Evolutionary conservation across 2,888 invertebrate species (phyloP).

Genomic region (Melangyna quadrimaculata): DNA sequence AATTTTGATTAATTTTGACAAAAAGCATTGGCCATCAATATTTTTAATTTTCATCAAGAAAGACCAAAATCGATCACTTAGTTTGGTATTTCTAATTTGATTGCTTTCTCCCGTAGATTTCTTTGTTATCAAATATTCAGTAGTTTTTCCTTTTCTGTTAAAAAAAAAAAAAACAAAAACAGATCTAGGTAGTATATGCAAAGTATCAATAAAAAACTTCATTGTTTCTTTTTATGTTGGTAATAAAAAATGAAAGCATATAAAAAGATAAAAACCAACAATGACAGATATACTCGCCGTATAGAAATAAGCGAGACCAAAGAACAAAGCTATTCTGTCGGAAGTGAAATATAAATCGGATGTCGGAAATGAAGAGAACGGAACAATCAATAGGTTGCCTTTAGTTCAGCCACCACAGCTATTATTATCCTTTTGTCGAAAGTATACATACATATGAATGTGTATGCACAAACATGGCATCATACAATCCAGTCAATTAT

Average conservation of each 20-base stretch:
- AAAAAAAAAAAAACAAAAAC: not conserved
- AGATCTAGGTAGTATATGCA: not conserved
- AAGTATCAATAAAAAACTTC: slow-evolving; percentile 25
- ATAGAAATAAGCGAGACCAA: not conserved
- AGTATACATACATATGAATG: not conserved
- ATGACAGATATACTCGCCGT: slow-evolving; percentile 32
- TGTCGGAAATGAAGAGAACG: slow-evolving; percentile 51
- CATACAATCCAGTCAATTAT: slow-evolving; percentile 24
- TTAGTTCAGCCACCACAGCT: slow-evolving; percentile 18
- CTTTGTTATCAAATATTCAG: not conserved
- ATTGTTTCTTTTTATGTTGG: slow-evolving; percentile 8
- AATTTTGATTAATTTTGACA: not conserved
- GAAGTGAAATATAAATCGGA: slow-evolving; percentile 65
- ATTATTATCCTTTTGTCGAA: slow-evolving; percentile 30
- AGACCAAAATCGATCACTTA: not conserved
- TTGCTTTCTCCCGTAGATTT: not conserved
- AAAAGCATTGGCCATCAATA: not conserved
- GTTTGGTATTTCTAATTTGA: not conserved
- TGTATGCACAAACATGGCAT: not conserved
- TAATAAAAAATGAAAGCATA: slow-evolving; percentile 27
- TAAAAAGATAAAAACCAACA: slow-evolving; percentile 19
- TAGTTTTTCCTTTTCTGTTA: not conserved
- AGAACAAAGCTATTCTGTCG: slow-evolving; percentile 55
- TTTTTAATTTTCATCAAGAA: not conserved
- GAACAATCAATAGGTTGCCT: slow-evolving; percentile 57